Base-by-base conservation (phyloP, 2,888 invertebrate genomes). In the Sinhomidia bicolor region DNA sequence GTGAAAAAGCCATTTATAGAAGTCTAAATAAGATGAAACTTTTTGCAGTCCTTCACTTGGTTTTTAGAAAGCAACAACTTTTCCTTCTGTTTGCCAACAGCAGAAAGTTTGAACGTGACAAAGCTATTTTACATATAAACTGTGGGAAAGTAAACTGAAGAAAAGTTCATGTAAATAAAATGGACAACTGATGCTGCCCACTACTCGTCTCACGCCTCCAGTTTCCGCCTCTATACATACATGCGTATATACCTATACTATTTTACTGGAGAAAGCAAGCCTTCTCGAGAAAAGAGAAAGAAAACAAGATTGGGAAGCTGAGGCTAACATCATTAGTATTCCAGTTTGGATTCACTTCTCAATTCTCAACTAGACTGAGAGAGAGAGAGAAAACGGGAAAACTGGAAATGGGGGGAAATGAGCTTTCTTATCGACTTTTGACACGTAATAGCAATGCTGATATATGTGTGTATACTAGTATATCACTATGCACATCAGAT, bases 291-390 rank as follows among this genome's bases (percentile, higher is more conserved):
- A 36, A 60, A 60, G 12, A 60, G 60, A 7, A 20, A 68, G 68
- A 36, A 36, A 68, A 36, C 32, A 36, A 36, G 68, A 14, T 1
- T 36, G 32, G n/a, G 17, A 68, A 32, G 20, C 82, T 41, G 36
- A 54, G 14, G 36, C 78, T 79, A 79, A 79, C 78, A 79, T 85
- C 85, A 85, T 85, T 85, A 85, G 85, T 79, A 85, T 85, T 85
- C 85, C 79, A 54, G 51, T 79, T 85, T 54, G 41, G 51, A 47
- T 79, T 51, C 65, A 36, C 29, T 79, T 79, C 85, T 68, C 51
- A 54, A 36, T 41, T 79, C 79, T 68, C 41, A 68, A 51, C 36
- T 9, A 65, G 65, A 65, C 32, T 44, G 47, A 57, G 44, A 78
- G 36, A 17, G 44, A n/a, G 36, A 26, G 65, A 62, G 60, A 36